These are phyloP conservation scores for Sula dactylatra DNA, from an alignment of 2,113 vertebrate genomes.

Conservation along the genomic window DNA sequence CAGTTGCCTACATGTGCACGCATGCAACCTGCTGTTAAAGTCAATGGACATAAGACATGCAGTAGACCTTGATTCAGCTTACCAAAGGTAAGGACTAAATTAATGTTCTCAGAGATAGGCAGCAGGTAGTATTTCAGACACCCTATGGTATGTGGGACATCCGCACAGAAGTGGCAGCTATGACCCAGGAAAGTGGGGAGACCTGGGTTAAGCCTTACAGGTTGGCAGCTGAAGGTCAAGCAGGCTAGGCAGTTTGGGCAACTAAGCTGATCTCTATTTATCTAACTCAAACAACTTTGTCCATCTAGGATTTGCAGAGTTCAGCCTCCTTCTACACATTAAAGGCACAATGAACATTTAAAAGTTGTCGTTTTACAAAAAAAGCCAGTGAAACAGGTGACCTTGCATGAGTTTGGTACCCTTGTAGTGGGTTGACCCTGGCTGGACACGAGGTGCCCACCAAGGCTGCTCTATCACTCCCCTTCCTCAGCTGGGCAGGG, in stretches of 20 bases:
- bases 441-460: too few relatives aligned
- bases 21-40: background rate
- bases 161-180: background rate
- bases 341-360: background rate
- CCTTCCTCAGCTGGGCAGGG: background rate
- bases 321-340: background rate
- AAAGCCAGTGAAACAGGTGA: background rate
- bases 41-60: background rate
- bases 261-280: background rate
- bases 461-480: background rate
- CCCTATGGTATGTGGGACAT: background rate
- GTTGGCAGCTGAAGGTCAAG: background rate
- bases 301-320: background rate
- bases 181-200: background rate
- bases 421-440: background rate
- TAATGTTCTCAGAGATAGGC: background rate
- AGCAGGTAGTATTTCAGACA: background rate
- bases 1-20: accelerated
- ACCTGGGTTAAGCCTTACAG: background rate
- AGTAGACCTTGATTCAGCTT: background rate
- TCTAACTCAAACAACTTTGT: background rate
- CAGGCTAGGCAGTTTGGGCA: background rate
- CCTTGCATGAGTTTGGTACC: background rate
- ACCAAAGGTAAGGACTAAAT: background rate
- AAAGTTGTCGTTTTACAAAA: background rate